Evolutionary conservation across 2,888 invertebrate species (phyloP).

Genomic region (Chydorus sphaericus): DNA sequence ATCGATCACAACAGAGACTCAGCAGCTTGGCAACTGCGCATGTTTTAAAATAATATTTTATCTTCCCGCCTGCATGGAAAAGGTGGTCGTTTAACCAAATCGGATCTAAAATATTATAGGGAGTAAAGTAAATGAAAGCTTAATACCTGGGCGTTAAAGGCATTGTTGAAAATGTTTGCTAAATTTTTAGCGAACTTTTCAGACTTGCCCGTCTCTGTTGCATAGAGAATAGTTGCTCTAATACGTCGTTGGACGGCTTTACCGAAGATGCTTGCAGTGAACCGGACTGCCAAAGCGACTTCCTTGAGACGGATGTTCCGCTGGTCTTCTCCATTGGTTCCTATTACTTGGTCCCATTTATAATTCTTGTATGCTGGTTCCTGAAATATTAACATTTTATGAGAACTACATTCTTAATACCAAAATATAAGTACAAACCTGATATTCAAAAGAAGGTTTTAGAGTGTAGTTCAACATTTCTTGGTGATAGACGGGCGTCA

Average conservation of each 20-base stretch:
- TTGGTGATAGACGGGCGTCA: constrained; percentile 40
- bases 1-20: too few species aligned
- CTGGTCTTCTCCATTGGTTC: constrained; percentile 31
- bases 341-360: constrained; percentile 18
- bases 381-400: constrained; percentile 30
- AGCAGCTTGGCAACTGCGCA: too few species aligned
- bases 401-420: background rate
- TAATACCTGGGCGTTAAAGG: too few species aligned
- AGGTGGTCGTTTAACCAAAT: too few species aligned
- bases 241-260: constrained; percentile 80
- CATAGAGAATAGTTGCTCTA: constrained; percentile 85
- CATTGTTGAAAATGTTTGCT: too few species aligned
- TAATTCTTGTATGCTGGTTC: constrained; percentile 32
- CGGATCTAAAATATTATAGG: too few species aligned
- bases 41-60: too few species aligned
- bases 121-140: too few species aligned
- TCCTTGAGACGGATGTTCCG: constrained; percentile 23
- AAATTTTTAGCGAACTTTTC: constrained; percentile 88
- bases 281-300: constrained; percentile 63
- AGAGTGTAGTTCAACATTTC: constrained; percentile 69
- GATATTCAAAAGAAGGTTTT: constrained; percentile 81
- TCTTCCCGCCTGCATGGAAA: too few species aligned
- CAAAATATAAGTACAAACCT: constrained; percentile 38
- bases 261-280: constrained; percentile 88
- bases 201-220: constrained; percentile 91